Evolutionary conservation across 2,797 vertebrate species (phyloP).

Genomic region (Serranus cabrilla): DNA sequence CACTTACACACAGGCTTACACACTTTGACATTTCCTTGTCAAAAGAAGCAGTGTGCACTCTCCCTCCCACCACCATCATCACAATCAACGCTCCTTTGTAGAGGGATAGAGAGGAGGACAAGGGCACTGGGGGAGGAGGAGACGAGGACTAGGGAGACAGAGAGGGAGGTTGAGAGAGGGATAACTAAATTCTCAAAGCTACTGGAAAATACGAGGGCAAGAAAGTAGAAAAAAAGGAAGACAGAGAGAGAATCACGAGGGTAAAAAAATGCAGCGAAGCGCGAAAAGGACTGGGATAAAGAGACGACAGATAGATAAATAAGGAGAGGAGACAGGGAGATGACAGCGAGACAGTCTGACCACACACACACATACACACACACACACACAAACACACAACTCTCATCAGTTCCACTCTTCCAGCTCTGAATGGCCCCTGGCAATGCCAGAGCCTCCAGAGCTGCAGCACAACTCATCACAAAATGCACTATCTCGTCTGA

Average conservation of each 20-base stretch:
- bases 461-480: constrained; percentile 66
- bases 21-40: constrained; percentile 86
- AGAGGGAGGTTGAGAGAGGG: constrained; percentile 60
- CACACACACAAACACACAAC: constrained; percentile 43
- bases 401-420: constrained; percentile 77
- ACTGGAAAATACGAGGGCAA: constrained; percentile 56
- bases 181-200: constrained; percentile 70
- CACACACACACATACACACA: constrained; percentile 51
- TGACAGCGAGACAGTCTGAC: constrained; percentile 76
- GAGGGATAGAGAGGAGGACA: constrained; percentile 72
- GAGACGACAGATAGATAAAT: constrained; percentile 78
- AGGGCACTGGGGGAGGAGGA: constrained; percentile 67
- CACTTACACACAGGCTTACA: constrained; percentile 70
- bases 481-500: constrained; percentile 77
- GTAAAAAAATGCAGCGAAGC: constrained; percentile 67
- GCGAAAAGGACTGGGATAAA: constrained; percentile 71
- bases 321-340: constrained; percentile 73
- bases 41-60: constrained; percentile 85
- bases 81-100: constrained; percentile 86
- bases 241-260: constrained; percentile 62
- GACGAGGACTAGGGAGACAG: constrained; percentile 52
- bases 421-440: constrained; percentile 75
- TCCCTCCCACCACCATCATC: constrained; percentile 79
- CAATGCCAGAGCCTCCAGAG: constrained; percentile 71
- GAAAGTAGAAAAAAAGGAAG: constrained; percentile 35